Evolutionary conservation across 2,113 vertebrate genomes (phyloP).

Genomic region (Lutjanus erythropterus): DNA sequence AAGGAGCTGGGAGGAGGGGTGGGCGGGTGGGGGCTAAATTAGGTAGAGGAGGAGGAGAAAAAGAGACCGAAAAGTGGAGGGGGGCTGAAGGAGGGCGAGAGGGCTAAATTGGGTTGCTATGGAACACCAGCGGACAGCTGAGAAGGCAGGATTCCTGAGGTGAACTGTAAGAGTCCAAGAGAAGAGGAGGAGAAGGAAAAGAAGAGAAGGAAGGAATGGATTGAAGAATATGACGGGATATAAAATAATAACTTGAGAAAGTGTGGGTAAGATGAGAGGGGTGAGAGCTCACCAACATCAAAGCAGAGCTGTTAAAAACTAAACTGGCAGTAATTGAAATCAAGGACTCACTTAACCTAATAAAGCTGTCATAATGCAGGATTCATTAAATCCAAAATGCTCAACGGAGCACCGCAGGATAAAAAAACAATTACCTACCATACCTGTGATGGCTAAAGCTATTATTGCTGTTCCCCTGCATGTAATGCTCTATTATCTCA

Average conservation of each 20-base stretch:
- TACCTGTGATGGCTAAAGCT: neutral
- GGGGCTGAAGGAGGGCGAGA: conserved; percentile 54
- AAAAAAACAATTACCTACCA: conserved; percentile 21
- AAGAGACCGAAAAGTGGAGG: conserved; percentile 8
- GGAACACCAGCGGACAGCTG: conserved; percentile 82
- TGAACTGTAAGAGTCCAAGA: conserved; percentile 71
- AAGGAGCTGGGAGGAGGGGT: neutral
- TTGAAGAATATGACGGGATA: conserved; percentile 40
- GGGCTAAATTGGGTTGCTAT: conserved; percentile 80
- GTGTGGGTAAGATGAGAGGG: conserved; percentile 28
- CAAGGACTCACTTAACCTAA: conserved; percentile 8
- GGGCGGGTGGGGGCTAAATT: conserved; percentile 38
- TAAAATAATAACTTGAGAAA: conserved; percentile 47
- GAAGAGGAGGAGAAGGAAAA: neutral
- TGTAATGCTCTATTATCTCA: conserved; percentile 27
- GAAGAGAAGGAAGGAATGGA: conserved; percentile 52
- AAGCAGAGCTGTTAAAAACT: neutral
- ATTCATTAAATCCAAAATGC: conserved; percentile 29
- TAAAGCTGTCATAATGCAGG: conserved; percentile 3
- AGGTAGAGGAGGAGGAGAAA: conserved; percentile 34
- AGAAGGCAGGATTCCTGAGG: conserved; percentile 82
- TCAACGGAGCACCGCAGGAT: neutral
- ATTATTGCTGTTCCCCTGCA: neutral
- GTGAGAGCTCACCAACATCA: conserved; percentile 3
- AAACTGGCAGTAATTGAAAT: conserved; percentile 8